Conservation (phyloP, 2,888 invertebrate species). For the Rhagium mordax region DNA sequence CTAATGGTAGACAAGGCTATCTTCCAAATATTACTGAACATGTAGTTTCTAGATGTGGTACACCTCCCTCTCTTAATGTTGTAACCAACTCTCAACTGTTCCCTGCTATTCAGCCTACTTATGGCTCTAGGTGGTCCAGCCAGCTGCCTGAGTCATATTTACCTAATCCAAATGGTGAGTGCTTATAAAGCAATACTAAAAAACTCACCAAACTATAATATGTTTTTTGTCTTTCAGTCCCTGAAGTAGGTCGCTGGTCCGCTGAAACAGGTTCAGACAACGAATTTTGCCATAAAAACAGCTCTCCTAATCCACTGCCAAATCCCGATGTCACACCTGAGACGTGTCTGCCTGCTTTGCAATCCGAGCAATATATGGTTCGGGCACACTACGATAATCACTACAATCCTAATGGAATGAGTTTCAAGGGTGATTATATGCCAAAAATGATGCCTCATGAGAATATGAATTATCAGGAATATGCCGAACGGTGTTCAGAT, state of each 20-base stretch:
- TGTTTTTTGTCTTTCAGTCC: constrained; percentile 55
- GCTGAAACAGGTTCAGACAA: constrained; percentile 86
- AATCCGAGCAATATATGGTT: constrained; percentile 71
- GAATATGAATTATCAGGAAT: constrained; percentile 72
- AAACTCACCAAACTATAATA: too few species aligned
- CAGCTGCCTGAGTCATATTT: constrained; percentile 78
- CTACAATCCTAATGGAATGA: constrained; percentile 60
- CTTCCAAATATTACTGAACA: constrained; percentile 77
- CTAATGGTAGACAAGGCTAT: constrained; percentile 68
- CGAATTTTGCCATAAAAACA: constrained; percentile 76
- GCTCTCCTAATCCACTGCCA: constrained; percentile 81
- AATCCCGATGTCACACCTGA: constrained; percentile 84
- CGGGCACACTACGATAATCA: constrained; percentile 65
- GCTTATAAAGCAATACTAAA: constrained; percentile 11
- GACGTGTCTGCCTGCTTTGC: constrained; percentile 71
- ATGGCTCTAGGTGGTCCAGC: constrained; percentile 77
- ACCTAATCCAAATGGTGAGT: constrained; percentile 71
- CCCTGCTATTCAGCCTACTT: constrained; percentile 77
- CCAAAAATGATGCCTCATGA: constrained; percentile 65
- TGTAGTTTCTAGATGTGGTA: constrained; percentile 70
- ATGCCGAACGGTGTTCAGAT: constrained; percentile 79
- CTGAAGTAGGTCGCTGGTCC: constrained; percentile 80
- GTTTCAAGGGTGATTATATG: constrained; percentile 65
- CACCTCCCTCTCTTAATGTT: constrained; percentile 76
- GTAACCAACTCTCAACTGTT: constrained; percentile 80